phyloP scores from a whole-genome alignment of 2,888 invertebrate genomes.

The Anthophora plumipes region DNA sequence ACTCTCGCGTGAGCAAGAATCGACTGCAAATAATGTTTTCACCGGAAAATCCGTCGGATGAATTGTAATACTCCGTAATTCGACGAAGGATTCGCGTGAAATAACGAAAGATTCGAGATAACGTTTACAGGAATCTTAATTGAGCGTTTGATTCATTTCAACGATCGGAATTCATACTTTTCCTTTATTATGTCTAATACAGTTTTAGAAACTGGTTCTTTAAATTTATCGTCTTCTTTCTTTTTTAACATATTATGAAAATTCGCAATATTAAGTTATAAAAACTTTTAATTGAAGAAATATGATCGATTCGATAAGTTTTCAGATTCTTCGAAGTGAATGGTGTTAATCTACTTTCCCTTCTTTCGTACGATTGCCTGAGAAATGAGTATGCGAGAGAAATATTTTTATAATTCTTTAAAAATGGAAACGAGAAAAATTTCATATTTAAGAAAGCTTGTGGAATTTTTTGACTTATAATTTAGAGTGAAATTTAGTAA shows the following conservation, averaged over 20 bases:
- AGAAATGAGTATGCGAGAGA: background rate
- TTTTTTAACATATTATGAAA: background rate
- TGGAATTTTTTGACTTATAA: too few species aligned
- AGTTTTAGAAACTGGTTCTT: background rate
- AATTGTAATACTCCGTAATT: background rate
- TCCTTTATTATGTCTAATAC: too few species aligned
- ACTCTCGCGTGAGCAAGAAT: slow-evolving; percentile 7
- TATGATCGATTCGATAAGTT: background rate
- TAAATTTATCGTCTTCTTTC: background rate
- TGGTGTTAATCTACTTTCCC: background rate
- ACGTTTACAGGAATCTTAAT: background rate
- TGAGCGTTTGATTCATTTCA: background rate
- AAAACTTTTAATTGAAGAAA: background rate
- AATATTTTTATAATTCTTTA: too few species aligned
- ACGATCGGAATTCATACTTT: background rate
- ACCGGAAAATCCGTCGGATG: background rate
- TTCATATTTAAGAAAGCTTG: too few species aligned
- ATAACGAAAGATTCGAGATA: background rate
- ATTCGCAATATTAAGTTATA: background rate
- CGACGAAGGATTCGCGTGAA: background rate
- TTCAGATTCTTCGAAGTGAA: background rate
- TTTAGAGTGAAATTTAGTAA: too few species aligned
- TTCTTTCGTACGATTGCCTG: too few species aligned
- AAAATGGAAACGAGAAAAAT: too few species aligned
- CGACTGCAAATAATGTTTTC: background rate